Base-by-base conservation (phyloP, 1,140 invertebrate genomes). In the Hyphantria cunea region DNA sequence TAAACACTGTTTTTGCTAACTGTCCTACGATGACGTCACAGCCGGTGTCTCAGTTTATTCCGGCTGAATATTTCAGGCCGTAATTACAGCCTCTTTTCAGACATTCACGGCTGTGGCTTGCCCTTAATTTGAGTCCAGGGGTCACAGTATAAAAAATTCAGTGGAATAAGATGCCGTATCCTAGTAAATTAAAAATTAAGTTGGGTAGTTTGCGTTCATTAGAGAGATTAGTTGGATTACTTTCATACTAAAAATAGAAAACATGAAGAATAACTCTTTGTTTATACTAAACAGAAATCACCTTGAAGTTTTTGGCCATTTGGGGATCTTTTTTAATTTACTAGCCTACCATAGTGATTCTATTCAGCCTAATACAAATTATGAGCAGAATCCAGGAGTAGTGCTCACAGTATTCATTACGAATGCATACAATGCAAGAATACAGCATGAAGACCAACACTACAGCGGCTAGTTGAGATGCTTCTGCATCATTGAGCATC, bases 71-170 rank as follows among this genome's bases (percentile, higher is more conserved):
- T 82, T 82, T 82, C 75, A 83, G 73, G 56, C 66, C 66, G 72
- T 81, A 83, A 83, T 83, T 81, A 80, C 74, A 72, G 68, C 64
- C 70, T 76, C 76, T 77, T 80, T 78, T 76, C 67, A 67, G 64
- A 33, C 69, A 66, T 71, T 68, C 65, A 63, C 66, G 59, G 62
- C 56, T 50, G 67, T n/a, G 50, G 59, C 49, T 53, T 51, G 47
- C 56, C 64, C 70, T 80, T 80, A 76, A 78, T 79, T 79, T 64
- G 60, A 70, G 61, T 50, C 42, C 54, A 60, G 34, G 45, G 45
- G 7, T 37, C 55, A 58, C 32, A 49, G 55, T 33, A 25, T 58
- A 39, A 39, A 58, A 39, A 13, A 58, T 58, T 49, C 55, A 58
- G 55, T 49, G 49, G 14, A 13, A 8, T 45, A 58, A 58, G 31